These are phyloP conservation scores for Anabacerthia variegaticeps DNA, from an alignment of 2,797 vertebrate species.

Conservation along the genomic window DNA sequence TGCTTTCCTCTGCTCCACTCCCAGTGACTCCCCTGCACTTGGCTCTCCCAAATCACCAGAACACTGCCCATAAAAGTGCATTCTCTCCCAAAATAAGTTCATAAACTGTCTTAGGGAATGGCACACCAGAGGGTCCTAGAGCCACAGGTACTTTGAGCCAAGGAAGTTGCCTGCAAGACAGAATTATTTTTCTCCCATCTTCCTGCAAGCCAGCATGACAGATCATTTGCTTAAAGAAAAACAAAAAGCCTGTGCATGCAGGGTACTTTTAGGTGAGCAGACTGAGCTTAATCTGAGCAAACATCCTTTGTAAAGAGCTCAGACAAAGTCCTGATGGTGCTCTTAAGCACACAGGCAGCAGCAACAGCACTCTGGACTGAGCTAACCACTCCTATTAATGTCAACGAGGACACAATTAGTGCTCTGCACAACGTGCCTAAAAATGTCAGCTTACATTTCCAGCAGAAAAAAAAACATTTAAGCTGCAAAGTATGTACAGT, in stretches of 20 bases:
- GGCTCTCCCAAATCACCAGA: no score
- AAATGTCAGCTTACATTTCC: background rate
- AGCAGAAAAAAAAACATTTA: background rate
- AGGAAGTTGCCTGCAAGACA: background rate
- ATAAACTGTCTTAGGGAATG: background rate
- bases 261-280: background rate
- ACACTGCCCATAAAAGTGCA: background rate
- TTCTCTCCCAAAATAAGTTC: background rate
- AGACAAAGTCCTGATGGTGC: background rate
- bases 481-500: background rate
- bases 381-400: background rate
- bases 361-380: background rate
- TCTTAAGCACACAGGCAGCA: background rate
- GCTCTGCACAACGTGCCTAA: background rate
- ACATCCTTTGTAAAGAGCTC: background rate
- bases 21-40: background rate
- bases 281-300: background rate
- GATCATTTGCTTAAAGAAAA: background rate
- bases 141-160: background rate
- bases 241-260: background rate
- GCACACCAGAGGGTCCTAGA: background rate
- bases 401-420: background rate
- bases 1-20: background rate
- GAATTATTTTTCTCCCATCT: background rate
- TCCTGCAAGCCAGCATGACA: background rate